Conservation (phyloP, 2,113 vertebrate species). For the Siniperca chuatsi region DNA sequence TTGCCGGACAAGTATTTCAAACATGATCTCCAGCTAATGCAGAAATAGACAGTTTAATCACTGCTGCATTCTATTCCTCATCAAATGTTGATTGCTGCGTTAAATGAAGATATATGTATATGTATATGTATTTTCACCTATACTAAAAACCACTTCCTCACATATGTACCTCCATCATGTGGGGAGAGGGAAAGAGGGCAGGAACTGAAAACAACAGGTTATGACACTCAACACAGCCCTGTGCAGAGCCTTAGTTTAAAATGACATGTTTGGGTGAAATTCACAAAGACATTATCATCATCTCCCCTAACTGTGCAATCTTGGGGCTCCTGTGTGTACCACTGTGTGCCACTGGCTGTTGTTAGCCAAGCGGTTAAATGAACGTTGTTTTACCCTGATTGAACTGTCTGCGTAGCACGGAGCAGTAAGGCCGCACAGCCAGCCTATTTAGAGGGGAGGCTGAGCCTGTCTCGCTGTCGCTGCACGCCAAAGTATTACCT, state of each 20-base stretch:
- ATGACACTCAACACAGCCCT: slow-evolving; percentile 73
- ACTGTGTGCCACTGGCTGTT: slow-evolving; percentile 63
- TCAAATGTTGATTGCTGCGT: slow-evolving; percentile 58
- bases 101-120: slow-evolving; percentile 48
- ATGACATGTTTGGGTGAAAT: slow-evolving; percentile 85
- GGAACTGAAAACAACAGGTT: slow-evolving; percentile 68
- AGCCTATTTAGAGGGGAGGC: slow-evolving; percentile 72
- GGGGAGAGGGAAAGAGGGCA: slow-evolving; percentile 40
- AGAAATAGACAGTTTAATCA: slow-evolving; percentile 62
- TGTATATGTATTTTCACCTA: background rate
- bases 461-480: slow-evolving; percentile 77
- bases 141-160: slow-evolving; percentile 22
- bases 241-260: slow-evolving; percentile 73
- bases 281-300: slow-evolving; percentile 83
- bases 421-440: slow-evolving; percentile 66
- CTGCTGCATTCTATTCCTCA: slow-evolving; percentile 48
- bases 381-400: slow-evolving; percentile 83
- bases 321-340: slow-evolving; percentile 63
- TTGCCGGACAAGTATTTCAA: slow-evolving; percentile 73
- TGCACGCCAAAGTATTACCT: slow-evolving; percentile 82
- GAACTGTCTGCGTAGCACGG: slow-evolving; percentile 76
- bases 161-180: background rate
- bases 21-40: slow-evolving; percentile 60
- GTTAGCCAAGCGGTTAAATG: slow-evolving; percentile 79
- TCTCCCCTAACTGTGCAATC: slow-evolving; percentile 81